Evolutionary conservation across 2,113 vertebrate species (phyloP), one percentile per base, ranked within the genome.

Genomic region (Pitta sordida): DNA sequence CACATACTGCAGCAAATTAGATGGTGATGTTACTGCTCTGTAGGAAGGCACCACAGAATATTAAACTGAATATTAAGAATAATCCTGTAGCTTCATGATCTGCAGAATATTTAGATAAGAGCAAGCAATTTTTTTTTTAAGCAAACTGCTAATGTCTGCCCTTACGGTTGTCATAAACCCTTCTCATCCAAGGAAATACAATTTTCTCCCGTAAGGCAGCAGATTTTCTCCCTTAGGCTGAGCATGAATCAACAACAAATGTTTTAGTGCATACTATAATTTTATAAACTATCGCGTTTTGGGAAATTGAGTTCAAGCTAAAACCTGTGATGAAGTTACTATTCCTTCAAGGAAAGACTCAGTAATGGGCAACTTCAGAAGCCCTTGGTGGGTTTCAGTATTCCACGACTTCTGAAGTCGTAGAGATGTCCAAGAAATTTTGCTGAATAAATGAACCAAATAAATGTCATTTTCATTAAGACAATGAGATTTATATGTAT

Each of bases 181-280:
- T 96, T 93, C 93, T 92, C 62, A 91, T 96, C 97, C 85, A 96
- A 94, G 88, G 46, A 95, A 96, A 93, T 58, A 94, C 94, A 92
- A 96, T 97, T 97, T 98, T 96, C 79, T 97, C 78, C 81, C 95
- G 73, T 67, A 91, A 91, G 91, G 91, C 91, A 97, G 91, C 97
- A 98, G 94, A 97, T 96, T 96, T 95, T 73, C 65, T 91, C 94
- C 97, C 95, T 97, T 76, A 84, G 96, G 97, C 95, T 96, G 84
- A 92, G 84, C 46, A 96, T 97, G 98, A 98, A 98, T 98, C 96
- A 98, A 91, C 86, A 90, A 90, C 86, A 97, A 97, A 97, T 95
- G 75, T 87, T 96, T 91, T 53, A 92, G 71, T 48, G 85, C 73
- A 88, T 95, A 93, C 90, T 93, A 96, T 97, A 95, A 98, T 98